Base-by-base conservation (phyloP, 2,113 vertebrate species). In the Serilophus lunatus region DNA sequence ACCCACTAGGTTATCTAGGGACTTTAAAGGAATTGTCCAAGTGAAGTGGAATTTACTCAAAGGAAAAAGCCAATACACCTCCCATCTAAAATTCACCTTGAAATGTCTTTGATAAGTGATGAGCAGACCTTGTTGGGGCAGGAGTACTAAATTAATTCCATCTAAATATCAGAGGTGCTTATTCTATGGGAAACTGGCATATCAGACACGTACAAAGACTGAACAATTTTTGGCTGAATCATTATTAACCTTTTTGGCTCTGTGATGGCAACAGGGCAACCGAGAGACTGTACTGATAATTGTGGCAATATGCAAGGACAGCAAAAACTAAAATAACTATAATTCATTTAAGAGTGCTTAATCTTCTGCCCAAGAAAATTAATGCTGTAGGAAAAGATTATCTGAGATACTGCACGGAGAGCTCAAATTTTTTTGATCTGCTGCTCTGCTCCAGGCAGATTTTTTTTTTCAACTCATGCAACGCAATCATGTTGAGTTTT, bases 331-430 rank as follows among this genome's bases (percentile, higher is more conserved):
- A 96, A 92, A 75, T 86, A 25, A 29, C 26, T 75, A 8, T 88
- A 70, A 88, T 81, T 93, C 20, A 45, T 89, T 92, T 82, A 29
- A 68, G 92, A 94, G 75, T 69, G 28, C 38, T 47, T 93, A 35
- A 88, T 92, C 69, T 92, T 91, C 77, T 86, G 65, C 22, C 69
- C 51, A 79, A 82, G 28, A 69, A 94, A 95, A 88, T 78, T 47
- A 86, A 49, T 71, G 77, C 47, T 36, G 86, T 31, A 86, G 51
- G 42, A 94, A 50, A 92, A 86, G 53, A 92, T 93, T 54, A 86
- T 88, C 69, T 83, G 60, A 86, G 86, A 91, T 61, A 88, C 23
- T 88, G 36, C 50, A 81, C 70, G 53, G 36, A 95, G n/a, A 72
- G n/a, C 28, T 84, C n/a, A 76, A 63, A 12, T 76, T 83, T 64